phyloP scores from a whole-genome alignment of 2,888 invertebrate species.

The Archaeoteleia sp. region DNA sequence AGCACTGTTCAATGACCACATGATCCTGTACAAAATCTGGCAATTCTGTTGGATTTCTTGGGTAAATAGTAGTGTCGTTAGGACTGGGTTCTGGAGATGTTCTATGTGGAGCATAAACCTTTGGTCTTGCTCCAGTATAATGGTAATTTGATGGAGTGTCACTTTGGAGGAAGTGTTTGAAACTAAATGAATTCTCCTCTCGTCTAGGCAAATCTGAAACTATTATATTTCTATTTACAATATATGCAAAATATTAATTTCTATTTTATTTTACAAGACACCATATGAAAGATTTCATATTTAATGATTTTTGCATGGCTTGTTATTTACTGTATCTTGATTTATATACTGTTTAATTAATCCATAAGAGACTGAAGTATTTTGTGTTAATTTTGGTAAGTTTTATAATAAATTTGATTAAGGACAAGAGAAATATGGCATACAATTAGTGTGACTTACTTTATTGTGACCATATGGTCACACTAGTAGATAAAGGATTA shows the following conservation, averaged over 20 bases:
- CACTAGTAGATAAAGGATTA: too few species aligned
- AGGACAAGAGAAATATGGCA: too few species aligned
- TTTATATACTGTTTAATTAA: too few species aligned
- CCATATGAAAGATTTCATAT: too few species aligned
- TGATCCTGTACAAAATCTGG: conserved; percentile 95
- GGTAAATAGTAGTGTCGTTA: conserved; percentile 76
- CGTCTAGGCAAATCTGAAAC: conserved; percentile 76
- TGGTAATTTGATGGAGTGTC: conserved; percentile 80
- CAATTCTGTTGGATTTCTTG: conserved; percentile 80
- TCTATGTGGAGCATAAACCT: conserved; percentile 77
- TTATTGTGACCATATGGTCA: too few species aligned
- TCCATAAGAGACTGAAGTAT: too few species aligned
- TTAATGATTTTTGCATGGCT: too few species aligned
- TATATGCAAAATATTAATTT: neutral
- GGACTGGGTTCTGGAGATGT: conserved; percentile 76
- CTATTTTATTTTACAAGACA: too few species aligned
- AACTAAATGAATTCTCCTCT: conserved; percentile 89
- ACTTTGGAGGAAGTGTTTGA: conserved; percentile 88
- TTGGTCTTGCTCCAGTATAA: conserved; percentile 86
- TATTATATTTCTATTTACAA: conserved; percentile 67
- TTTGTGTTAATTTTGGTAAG: too few species aligned
- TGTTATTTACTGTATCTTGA: too few species aligned
- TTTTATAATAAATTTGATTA: too few species aligned
- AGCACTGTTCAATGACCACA: conserved; percentile 86
- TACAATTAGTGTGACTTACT: too few species aligned